phyloP scores from a whole-genome alignment of 1,140 invertebrate genomes.

The Lineus longissimus region DNA sequence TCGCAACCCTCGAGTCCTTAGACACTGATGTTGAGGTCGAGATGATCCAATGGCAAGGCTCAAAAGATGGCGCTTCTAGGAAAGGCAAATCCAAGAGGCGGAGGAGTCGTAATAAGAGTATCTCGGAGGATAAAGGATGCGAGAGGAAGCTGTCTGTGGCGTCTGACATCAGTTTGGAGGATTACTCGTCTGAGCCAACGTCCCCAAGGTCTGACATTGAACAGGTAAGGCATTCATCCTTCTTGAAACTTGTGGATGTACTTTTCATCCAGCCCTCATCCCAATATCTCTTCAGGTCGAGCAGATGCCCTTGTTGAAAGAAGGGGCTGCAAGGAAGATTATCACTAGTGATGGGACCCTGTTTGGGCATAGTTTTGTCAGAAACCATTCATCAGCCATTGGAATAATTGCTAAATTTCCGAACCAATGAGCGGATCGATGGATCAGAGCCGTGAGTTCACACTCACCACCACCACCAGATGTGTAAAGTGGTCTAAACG shows the following conservation, averaged over 20 bases:
- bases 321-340: too few species aligned
- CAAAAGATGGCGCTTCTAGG: constrained; percentile 32
- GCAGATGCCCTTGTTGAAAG: too few species aligned
- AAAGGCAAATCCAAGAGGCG: constrained; percentile 31
- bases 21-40: neutral
- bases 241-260: neutral
- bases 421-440: too few species aligned
- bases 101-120: constrained; percentile 31
- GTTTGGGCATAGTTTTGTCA: too few species aligned
- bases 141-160: constrained; percentile 31
- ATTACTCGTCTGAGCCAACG: neutral
- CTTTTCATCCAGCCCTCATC: neutral
- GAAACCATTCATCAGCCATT: too few species aligned
- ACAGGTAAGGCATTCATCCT: neutral
- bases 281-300: neutral
- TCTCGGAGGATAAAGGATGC: constrained; percentile 22
- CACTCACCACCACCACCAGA: too few species aligned
- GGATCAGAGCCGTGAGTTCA: too few species aligned
- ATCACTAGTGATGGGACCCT: too few species aligned
- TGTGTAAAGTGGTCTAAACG: too few species aligned
- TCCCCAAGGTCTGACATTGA: neutral
- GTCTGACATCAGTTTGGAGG: constrained; percentile 29
- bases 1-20: constrained; percentile 56
- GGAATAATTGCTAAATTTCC: too few species aligned
- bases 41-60: constrained; percentile 32